Conservation (phyloP, 2,113 vertebrate genomes). For the Tympanuchus pallidicinctus region DNA sequence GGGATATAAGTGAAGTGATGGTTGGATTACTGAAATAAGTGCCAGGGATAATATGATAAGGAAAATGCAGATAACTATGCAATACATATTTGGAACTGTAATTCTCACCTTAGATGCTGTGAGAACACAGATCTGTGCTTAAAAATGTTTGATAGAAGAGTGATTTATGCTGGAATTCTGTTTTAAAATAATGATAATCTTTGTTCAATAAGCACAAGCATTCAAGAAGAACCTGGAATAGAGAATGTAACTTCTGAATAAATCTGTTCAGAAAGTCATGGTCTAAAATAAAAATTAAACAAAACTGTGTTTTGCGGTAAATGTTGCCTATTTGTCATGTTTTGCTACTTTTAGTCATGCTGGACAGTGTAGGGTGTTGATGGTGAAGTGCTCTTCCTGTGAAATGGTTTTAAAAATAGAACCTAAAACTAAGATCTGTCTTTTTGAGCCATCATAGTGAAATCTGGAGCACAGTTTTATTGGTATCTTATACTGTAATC, state of each 20-base stretch:
- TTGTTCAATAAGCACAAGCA: neutral
- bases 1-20: slow-evolving; percentile 93
- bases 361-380: neutral
- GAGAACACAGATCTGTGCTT: neutral
- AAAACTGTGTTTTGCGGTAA: slow-evolving; percentile 5
- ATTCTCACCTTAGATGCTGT: neutral
- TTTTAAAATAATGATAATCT: slow-evolving; percentile 38
- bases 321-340: neutral
- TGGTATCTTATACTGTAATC: neutral
- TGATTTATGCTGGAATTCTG: neutral
- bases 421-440: neutral
- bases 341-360: neutral
- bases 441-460: neutral
- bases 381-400: slow-evolving; percentile 4
- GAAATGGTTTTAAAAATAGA: neutral
- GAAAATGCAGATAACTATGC: neutral
- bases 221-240: neutral
- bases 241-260: slow-evolving; percentile 26
- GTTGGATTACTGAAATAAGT: slow-evolving; percentile 87
- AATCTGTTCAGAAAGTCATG: neutral
- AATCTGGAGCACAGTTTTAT: neutral
- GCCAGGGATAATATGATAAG: neutral
- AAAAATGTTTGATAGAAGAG: neutral
- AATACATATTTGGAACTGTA: neutral
- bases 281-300: neutral